phyloP scores from a whole-genome alignment of 2,797 vertebrate species.

The Lateolabrax maculatus region DNA sequence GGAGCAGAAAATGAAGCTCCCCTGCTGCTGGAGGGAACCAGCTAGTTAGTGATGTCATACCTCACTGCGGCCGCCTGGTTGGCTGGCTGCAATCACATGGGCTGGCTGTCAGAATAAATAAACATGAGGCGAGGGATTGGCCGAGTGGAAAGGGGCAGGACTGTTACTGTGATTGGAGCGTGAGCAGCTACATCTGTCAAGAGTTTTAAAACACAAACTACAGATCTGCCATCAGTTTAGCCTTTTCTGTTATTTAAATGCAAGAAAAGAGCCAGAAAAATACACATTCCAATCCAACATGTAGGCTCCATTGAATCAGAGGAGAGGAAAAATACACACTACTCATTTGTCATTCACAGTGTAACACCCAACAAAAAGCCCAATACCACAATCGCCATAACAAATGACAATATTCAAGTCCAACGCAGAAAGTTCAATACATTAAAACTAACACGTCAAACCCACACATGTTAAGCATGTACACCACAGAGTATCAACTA shows the following conservation, averaged over 20 bases:
- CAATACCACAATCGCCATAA: slow-evolving; percentile 14
- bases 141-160: slow-evolving; percentile 72
- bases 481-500: not conserved
- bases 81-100: slow-evolving; percentile 89
- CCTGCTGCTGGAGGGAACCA: slow-evolving; percentile 98
- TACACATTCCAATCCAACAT: not conserved
- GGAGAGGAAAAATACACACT: not conserved
- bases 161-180: slow-evolving; percentile 66
- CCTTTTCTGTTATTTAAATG: slow-evolving; percentile 4
- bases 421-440: not conserved
- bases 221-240: slow-evolving; percentile 23
- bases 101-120: slow-evolving; percentile 89
- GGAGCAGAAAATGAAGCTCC: slow-evolving; percentile 96
- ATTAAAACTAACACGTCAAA: not conserved
- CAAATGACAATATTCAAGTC: not conserved
- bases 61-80: slow-evolving; percentile 83
- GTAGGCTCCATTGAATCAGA: not conserved
- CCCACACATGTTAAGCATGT: not conserved
- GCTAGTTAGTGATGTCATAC: slow-evolving; percentile 94
- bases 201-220: slow-evolving; percentile 55
- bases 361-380: slow-evolving; percentile 4
- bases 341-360: slow-evolving; percentile 12
- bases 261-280: slow-evolving; percentile 1
- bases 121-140: slow-evolving; percentile 86
- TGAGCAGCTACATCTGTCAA: slow-evolving; percentile 51